A percentile compares a stretch with the other conserved stretches of the same genome.
Evolutionary conservation across 2,888 invertebrate genomes (phyloP).

Genomic region (Agonopterix heracliana): DNA sequence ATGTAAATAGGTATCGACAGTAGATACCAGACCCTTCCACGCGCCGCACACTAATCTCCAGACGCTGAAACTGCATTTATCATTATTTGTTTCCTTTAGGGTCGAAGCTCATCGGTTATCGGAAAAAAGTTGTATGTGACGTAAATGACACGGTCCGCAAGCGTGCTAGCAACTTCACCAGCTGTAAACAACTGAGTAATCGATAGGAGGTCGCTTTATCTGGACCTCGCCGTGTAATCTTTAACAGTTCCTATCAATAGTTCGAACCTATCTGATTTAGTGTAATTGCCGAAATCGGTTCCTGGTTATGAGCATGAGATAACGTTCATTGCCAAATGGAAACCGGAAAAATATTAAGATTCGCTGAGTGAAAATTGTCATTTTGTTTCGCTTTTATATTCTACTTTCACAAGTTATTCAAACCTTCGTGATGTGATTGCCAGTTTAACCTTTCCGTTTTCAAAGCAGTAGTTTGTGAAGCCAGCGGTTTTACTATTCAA

Average conservation of each 20-base stretch:
- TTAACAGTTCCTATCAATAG: constrained; percentile 19
- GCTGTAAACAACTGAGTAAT: constrained; percentile 5
- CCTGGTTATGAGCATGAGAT: constrained; percentile 1
- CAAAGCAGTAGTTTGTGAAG: too few relatives aligned
- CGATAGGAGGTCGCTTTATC: constrained; percentile 28
- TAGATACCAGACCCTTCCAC: too few relatives aligned
- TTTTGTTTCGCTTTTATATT: too few relatives aligned
- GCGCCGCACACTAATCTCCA: too few relatives aligned
- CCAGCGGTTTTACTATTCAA: too few relatives aligned
- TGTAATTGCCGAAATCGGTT: constrained; percentile 13
- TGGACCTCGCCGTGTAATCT: constrained; percentile 22
- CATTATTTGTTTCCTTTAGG: background rate
- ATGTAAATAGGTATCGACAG: too few relatives aligned
- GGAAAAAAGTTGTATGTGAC: constrained; percentile 8
- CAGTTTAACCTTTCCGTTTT: too few relatives aligned
- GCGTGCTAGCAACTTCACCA: constrained; percentile 6
- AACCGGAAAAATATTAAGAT: background rate
- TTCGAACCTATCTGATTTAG: constrained; percentile 10
- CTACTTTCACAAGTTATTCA: too few relatives aligned
- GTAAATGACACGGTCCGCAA: constrained; percentile 9
- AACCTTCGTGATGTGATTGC: too few relatives aligned
- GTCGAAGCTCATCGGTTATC: constrained; percentile 8
- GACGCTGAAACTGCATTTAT: too few relatives aligned
- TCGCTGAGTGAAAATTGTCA: too few relatives aligned
- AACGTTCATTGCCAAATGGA: background rate